Evolutionary conservation across 64 coral and sea anemone genomes (phyloP).

Genomic region (Porites australiensis): DNA sequence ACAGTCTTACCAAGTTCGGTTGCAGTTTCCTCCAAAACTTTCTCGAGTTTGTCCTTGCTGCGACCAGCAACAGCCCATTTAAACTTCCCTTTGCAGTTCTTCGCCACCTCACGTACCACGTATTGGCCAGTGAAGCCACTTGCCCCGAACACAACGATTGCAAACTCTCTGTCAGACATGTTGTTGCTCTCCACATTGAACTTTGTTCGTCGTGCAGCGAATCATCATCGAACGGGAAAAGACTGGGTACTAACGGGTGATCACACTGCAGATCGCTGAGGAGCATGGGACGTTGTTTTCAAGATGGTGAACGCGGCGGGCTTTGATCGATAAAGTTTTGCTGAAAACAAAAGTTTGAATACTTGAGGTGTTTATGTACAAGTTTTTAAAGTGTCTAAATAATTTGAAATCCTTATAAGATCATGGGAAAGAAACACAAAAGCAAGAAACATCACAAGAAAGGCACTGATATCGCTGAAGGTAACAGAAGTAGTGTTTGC

Average conservation of each 20-base stretch:
- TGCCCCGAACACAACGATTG: slow-evolving; percentile 87
- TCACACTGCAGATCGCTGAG: background rate
- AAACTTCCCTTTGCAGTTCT: slow-evolving; percentile 79
- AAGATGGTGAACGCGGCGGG: background rate
- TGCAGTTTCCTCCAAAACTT: slow-evolving; percentile 78
- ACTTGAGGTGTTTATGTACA: background rate
- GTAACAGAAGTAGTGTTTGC: slow-evolving; percentile 5
- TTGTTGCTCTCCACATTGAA: background rate
- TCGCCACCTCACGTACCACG: slow-evolving; percentile 79
- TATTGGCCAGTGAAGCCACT: slow-evolving; percentile 82
- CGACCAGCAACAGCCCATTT: slow-evolving; percentile 97
- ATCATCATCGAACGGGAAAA: background rate
- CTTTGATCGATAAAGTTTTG: background rate
- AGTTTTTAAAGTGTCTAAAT: background rate
- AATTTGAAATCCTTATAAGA: background rate
- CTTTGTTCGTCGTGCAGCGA: background rate
- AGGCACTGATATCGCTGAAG: slow-evolving; percentile 67
- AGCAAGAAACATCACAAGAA: slow-evolving; percentile 94
- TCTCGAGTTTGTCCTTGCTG: slow-evolving; percentile 78
- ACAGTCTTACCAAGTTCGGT: slow-evolving; percentile 76
- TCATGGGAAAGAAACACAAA: slow-evolving; percentile 95
- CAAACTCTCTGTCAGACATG: slow-evolving; percentile 50
- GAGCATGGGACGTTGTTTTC: slow-evolving; percentile 17
- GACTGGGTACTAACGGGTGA: background rate
- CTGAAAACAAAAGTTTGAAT: background rate